Evolutionary conservation across 1,140 invertebrate species (phyloP).

Genomic region (Aphis craccivora): DNA sequence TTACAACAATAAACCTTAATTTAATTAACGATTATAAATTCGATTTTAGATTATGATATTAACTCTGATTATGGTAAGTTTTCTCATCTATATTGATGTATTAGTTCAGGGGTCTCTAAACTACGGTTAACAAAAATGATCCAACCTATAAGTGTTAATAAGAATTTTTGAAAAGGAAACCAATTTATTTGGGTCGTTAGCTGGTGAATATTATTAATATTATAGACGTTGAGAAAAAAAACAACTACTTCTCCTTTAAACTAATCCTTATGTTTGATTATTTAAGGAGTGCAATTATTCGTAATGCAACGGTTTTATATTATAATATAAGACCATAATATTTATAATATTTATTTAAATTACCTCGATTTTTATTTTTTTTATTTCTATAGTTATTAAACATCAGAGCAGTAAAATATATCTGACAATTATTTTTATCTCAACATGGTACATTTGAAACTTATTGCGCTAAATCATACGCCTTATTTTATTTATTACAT

Average conservation of each 20-base stretch:
- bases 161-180: not conserved
- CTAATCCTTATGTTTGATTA: not conserved
- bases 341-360: not conserved
- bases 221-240: not conserved
- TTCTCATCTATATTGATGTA: not conserved
- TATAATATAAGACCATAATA: not conserved
- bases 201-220: conserved; percentile 1
- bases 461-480: not conserved
- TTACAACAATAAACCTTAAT: not conserved
- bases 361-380: not conserved
- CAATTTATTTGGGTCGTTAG: not conserved
- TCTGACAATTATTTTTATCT: not conserved
- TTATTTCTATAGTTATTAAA: not conserved
- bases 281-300: not conserved
- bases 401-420: not conserved
- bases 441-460: not conserved
- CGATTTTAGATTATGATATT: not conserved
- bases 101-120: not conserved
- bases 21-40: not conserved
- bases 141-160: not conserved
- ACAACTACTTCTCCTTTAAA: not conserved
- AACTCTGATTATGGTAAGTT: not conserved
- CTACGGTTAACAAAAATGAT: not conserved
- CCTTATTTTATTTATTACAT: not conserved
- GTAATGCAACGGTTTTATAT: not conserved